Evolutionary conservation across 2,888 invertebrate genomes (phyloP).

Genomic region (Apamea sordens): DNA sequence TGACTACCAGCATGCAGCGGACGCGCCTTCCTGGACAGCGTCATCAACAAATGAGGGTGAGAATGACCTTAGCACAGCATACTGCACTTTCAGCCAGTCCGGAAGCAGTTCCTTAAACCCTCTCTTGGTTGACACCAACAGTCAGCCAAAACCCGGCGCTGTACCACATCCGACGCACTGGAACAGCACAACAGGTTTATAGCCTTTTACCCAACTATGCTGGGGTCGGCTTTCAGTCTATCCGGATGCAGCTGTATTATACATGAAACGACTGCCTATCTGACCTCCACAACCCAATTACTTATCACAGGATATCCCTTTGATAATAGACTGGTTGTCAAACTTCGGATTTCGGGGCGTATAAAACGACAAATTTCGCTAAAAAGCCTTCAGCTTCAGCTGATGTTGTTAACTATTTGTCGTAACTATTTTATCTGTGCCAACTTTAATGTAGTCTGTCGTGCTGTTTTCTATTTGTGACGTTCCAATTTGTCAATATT

Average conservation of each 20-base stretch:
- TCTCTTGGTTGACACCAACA: too few relatives aligned
- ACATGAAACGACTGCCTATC: background rate
- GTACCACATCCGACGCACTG: too few relatives aligned
- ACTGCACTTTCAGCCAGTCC: too few relatives aligned
- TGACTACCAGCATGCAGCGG: too few relatives aligned
- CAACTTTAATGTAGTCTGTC: background rate
- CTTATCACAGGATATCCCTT: background rate
- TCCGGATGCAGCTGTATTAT: background rate
- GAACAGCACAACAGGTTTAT: background rate
- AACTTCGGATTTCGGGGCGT: background rate
- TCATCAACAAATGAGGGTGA: too few relatives aligned
- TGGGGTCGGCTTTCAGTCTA: background rate
- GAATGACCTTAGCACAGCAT: too few relatives aligned
- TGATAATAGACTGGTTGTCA: background rate
- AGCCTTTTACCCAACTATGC: background rate
- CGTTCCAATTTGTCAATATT: constrained; percentile 6
- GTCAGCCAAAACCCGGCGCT: too few relatives aligned
- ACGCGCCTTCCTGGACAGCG: too few relatives aligned
- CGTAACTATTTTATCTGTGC: background rate
- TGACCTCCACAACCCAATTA: background rate
- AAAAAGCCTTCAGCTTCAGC: background rate
- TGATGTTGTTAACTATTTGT: background rate
- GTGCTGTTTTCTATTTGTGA: background rate
- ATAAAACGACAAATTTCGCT: background rate
- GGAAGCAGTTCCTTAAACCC: too few relatives aligned